Evolutionary conservation across 2,888 invertebrate genomes (phyloP).

Genomic region (Pristionchus entomophagus): DNA sequence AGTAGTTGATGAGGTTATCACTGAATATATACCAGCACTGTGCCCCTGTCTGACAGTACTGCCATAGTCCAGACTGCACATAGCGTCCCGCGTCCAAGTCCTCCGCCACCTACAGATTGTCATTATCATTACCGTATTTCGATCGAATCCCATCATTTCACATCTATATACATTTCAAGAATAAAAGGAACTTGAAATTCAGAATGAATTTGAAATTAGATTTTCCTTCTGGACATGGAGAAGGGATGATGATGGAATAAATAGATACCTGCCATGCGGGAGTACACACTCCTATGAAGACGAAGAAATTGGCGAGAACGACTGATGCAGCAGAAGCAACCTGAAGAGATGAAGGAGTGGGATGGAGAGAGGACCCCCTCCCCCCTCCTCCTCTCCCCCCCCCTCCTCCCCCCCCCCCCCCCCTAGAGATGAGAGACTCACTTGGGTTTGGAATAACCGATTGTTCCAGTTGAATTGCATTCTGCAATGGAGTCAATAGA

Average conservation of each 20-base stretch:
- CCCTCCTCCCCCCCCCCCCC: too few species aligned
- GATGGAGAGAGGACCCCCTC: not conserved
- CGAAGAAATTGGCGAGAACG: slow-evolving; percentile 61
- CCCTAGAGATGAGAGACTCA: slow-evolving; percentile 6
- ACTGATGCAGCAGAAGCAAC: slow-evolving; percentile 58
- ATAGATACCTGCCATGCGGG: slow-evolving; percentile 75
- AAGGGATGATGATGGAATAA: too few species aligned
- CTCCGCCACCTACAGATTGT: slow-evolving; percentile 72
- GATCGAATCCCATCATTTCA: too few species aligned
- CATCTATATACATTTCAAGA: too few species aligned
- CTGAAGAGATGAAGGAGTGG: slow-evolving; percentile 55
- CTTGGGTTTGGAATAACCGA: slow-evolving; percentile 46
- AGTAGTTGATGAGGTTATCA: slow-evolving; percentile 73
- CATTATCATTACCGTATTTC: too few species aligned
- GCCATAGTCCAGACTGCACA: slow-evolving; percentile 73
- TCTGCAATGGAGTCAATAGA: not conserved
- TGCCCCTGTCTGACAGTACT: slow-evolving; percentile 70
- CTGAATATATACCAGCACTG: slow-evolving; percentile 73
- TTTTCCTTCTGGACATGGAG: too few species aligned
- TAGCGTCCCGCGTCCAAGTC: slow-evolving; percentile 69
- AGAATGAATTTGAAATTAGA: too few species aligned
- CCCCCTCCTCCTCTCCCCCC: too few species aligned
- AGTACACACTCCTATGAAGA: slow-evolving; percentile 70
- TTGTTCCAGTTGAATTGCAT: slow-evolving; percentile 46
- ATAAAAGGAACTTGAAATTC: too few species aligned